phyloP scores from a whole-genome alignment of 1,140 invertebrate species.

The Philaenus spumarius region DNA sequence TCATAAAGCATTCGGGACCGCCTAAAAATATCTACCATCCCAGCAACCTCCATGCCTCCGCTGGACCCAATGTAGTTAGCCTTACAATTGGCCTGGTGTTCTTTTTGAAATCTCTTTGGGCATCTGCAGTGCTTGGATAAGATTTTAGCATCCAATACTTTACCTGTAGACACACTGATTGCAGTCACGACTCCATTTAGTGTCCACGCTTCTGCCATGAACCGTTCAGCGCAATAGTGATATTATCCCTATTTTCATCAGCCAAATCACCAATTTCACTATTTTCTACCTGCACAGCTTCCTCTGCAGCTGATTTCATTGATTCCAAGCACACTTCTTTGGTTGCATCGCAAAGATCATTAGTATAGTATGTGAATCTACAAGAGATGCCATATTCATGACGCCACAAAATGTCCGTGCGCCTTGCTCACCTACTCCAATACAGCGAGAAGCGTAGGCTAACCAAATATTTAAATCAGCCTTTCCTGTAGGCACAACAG shows the following conservation, averaged over 20 bases:
- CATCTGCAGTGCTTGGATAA: not conserved
- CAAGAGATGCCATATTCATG: too few species aligned
- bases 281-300: too few species aligned
- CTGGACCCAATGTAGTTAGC: conserved; percentile 15
- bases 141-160: not conserved
- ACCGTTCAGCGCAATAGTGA: too few species aligned
- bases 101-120: conserved; percentile 5
- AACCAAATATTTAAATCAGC: not conserved
- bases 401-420: too few species aligned
- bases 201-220: too few species aligned
- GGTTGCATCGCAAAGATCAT: not conserved
- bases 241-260: too few species aligned
- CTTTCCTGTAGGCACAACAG: too few species aligned
- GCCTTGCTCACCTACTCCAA: too few species aligned
- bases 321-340: not conserved
- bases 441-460: not conserved
- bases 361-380: not conserved
- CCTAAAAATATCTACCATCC: conserved; percentile 10
- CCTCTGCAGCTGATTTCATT: too few species aligned
- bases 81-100: conserved; percentile 4
- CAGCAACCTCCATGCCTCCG: conserved; percentile 14
- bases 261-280: too few species aligned
- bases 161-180: too few species aligned
- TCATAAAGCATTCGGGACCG: not conserved
- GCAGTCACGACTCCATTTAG: not conserved